A percentile compares a stretch with the other conserved stretches of the same genome.
These are phyloP conservation scores for Petrocephalus zakoni DNA, from an alignment of 2,113 vertebrate genomes.

Conservation along the genomic window DNA sequence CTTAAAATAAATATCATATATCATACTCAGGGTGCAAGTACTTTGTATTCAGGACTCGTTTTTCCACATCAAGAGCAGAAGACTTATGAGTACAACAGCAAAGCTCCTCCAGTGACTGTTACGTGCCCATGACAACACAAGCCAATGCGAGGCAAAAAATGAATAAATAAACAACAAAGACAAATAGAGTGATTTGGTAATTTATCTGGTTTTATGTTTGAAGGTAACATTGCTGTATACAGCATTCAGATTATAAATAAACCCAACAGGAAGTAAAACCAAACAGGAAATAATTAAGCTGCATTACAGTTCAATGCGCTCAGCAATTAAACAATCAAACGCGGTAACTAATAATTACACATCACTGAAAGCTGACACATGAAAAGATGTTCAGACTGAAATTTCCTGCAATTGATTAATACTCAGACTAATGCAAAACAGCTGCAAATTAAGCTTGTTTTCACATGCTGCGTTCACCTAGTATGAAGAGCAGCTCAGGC, in stretches of 20 bases:
- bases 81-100: too few relatives aligned
- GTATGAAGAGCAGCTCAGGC: neutral
- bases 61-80: neutral
- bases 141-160: neutral
- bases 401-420: conserved; percentile 45
- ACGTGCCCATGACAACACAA: neutral
- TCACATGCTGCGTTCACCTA: neutral
- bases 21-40: neutral
- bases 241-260: conserved; percentile 48
- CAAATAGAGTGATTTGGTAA: neutral
- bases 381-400: conserved; percentile 46
- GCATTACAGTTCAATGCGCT: conserved; percentile 43
- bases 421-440: neutral
- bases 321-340: conserved; percentile 54
- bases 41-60: neutral
- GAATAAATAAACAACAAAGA: neutral
- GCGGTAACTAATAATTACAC: conserved; percentile 35
- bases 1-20: neutral
- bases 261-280: conserved; percentile 3
- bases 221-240: conserved; percentile 58
- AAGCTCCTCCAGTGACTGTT: neutral
- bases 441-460: neutral
- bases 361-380: conserved; percentile 39
- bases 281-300: conserved; percentile 29
- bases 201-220: conserved; percentile 52